phyloP scores from a whole-genome alignment of 2,888 invertebrate species.

The Argyra leucocephala region DNA sequence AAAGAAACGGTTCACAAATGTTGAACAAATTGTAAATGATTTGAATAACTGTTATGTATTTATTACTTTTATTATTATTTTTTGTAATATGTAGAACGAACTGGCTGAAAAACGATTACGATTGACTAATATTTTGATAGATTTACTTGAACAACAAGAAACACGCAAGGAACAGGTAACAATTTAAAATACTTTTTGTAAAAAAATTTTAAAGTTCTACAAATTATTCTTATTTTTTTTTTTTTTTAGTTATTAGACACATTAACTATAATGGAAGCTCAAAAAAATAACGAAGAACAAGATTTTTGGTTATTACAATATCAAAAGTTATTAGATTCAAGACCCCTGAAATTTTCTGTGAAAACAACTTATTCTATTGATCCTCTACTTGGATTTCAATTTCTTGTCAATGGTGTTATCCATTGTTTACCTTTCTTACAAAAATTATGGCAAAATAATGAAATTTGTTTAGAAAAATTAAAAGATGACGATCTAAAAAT shows the following conservation, averaged over 20 bases:
- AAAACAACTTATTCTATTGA: slow-evolving; percentile 54
- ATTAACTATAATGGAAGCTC: slow-evolving; percentile 61
- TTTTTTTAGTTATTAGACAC: slow-evolving; percentile 53
- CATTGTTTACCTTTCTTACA: slow-evolving; percentile 65
- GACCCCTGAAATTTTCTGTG: slow-evolving; percentile 57
- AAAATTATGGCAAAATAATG: slow-evolving; percentile 27
- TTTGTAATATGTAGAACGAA: slow-evolving; percentile 49
- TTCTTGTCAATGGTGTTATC: slow-evolving; percentile 61
- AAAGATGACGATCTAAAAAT: slow-evolving; percentile 49
- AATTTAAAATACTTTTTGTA: background rate
- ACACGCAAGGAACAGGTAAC: slow-evolving; percentile 45
- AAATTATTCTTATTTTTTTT: background rate
- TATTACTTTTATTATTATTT: too few relatives aligned
- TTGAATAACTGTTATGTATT: slow-evolving; percentile 6
- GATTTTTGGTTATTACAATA: slow-evolving; percentile 74
- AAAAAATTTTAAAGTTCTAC: background rate
- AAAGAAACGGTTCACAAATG: slow-evolving; percentile 55
- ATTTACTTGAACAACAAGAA: slow-evolving; percentile 59
- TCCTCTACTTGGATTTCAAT: slow-evolving; percentile 56
- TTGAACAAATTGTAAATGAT: slow-evolving; percentile 54
- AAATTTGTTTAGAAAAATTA: slow-evolving; percentile 38
- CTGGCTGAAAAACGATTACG: slow-evolving; percentile 58
- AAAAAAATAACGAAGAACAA: slow-evolving; percentile 44
- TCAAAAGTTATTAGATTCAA: slow-evolving; percentile 67
- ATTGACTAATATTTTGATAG: slow-evolving; percentile 57